A percentile compares a stretch with the other conserved stretches of the same genome.
Conservation (phyloP, 2,888 invertebrate species). For the Pammene aurita region DNA sequence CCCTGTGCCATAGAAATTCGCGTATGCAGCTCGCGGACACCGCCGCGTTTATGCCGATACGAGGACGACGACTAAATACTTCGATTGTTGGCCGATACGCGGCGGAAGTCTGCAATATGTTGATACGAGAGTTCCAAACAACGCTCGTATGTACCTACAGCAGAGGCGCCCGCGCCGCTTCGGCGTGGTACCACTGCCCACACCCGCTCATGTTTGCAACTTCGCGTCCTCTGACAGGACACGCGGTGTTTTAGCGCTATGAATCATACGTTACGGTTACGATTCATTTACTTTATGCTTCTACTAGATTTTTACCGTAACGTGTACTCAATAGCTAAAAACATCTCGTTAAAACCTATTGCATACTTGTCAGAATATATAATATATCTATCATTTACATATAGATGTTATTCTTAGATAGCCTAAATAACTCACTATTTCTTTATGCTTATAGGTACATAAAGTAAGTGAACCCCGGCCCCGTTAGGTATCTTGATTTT, state of each 20-base stretch:
- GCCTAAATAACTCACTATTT: too few relatives aligned
- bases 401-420: background rate
- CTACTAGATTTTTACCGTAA: constrained; percentile 24
- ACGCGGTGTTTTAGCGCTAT: constrained; percentile 26
- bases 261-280: constrained; percentile 30
- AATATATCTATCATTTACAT: background rate
- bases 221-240: constrained; percentile 22
- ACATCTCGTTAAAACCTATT: background rate
- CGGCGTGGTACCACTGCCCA: constrained; percentile 43
- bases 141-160: constrained; percentile 60
- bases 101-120: constrained; percentile 35
- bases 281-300: constrained; percentile 9
- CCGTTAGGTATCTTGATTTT: too few relatives aligned
- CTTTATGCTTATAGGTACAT: too few relatives aligned
- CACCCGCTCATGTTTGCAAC: background rate
- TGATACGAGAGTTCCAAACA: constrained; percentile 56
- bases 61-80: constrained; percentile 57
- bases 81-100: constrained; percentile 42
- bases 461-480: too few relatives aligned
- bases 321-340: constrained; percentile 20
- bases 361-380: background rate
- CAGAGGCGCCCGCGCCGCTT: constrained; percentile 59
- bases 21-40: constrained; percentile 63
- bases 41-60: constrained; percentile 48
- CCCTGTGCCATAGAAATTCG: constrained; percentile 71